A percentile compares a stretch with the other conserved stretches of the same genome.
Conservation (phyloP, 1,140 invertebrate species). For the Luehdorfia chinensis region DNA sequence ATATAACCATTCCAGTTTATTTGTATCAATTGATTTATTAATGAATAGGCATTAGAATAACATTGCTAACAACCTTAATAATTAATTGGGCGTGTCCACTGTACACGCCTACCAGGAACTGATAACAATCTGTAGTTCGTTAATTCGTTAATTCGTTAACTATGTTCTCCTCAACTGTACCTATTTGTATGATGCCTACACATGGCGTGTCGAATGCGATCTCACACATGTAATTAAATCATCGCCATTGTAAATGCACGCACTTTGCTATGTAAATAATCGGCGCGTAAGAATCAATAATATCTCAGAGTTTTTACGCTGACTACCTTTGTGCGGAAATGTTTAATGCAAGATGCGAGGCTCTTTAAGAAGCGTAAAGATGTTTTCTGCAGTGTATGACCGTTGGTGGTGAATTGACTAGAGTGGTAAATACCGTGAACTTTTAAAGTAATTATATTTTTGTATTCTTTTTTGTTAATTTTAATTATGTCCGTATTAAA, state of each 20-base stretch:
- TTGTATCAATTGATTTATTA: no score
- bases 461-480: no score
- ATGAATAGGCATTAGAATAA: not conserved
- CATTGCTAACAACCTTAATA: not conserved
- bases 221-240: constrained; percentile 45
- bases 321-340: not conserved
- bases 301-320: constrained; percentile 18
- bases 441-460: no score
- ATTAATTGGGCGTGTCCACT: constrained; percentile 2
- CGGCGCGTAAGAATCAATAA: not conserved
- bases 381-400: no score
- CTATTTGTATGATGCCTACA: constrained; percentile 9
- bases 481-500: no score
- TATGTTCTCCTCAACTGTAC: constrained; percentile 14
- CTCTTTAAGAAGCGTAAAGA: no score
- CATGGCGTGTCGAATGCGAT: constrained; percentile 5
- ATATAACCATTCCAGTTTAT: no score
- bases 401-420: no score
- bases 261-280: constrained; percentile 45
- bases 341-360: no score
- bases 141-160: constrained; percentile 1
- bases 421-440: no score
- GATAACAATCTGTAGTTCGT: constrained; percentile 12
- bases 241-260: constrained; percentile 37
- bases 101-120: constrained; percentile 7